A percentile compares a stretch with the other conserved stretches of the same genome.
Conservation (phyloP, 2,888 invertebrate species). For the Polia nebulosa region DNA sequence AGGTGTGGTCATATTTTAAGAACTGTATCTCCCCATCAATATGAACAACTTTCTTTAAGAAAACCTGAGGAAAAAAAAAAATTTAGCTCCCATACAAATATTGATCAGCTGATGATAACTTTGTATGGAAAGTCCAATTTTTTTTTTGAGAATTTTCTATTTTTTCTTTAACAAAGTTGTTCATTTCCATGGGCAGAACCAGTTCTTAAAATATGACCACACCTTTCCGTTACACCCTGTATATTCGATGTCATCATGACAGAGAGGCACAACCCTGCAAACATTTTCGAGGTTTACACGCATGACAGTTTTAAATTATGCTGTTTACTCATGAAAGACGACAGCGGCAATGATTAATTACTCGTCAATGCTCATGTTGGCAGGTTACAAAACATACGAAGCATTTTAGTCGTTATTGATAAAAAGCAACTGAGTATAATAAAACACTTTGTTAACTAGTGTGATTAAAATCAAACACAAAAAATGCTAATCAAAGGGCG, state of each 20-base stretch:
- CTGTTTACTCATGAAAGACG: constrained; percentile 29
- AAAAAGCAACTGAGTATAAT: constrained; percentile 50
- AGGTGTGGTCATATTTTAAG: too few relatives aligned
- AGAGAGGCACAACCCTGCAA: constrained; percentile 4
- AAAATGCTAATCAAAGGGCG: constrained; percentile 82
- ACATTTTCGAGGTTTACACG: constrained; percentile 28
- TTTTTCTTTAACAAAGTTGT: too few relatives aligned
- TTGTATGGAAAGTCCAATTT: too few relatives aligned
- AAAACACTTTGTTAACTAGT: constrained; percentile 73
- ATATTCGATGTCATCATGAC: background rate
- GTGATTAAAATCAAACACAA: constrained; percentile 83
- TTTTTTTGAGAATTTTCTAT: too few relatives aligned
- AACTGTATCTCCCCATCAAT: too few relatives aligned
- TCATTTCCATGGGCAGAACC: too few relatives aligned
- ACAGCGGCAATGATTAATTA: constrained; percentile 49
- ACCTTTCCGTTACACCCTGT: too few relatives aligned
- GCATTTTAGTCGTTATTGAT: constrained; percentile 42
- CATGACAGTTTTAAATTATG: constrained; percentile 38
- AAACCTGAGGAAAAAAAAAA: too few relatives aligned
- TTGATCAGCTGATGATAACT: too few relatives aligned
- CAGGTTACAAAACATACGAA: constrained; percentile 17
- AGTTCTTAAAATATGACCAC: too few relatives aligned
- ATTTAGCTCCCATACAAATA: too few relatives aligned
- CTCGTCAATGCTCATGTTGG: constrained; percentile 54
- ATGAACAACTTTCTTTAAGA: too few relatives aligned